A percentile compares a stretch with the other conserved stretches of the same genome.
These are phyloP conservation scores for Drosophila pseudotalamancana DNA, from an alignment of 2,888 invertebrate genomes.

Conservation along the genomic window DNA sequence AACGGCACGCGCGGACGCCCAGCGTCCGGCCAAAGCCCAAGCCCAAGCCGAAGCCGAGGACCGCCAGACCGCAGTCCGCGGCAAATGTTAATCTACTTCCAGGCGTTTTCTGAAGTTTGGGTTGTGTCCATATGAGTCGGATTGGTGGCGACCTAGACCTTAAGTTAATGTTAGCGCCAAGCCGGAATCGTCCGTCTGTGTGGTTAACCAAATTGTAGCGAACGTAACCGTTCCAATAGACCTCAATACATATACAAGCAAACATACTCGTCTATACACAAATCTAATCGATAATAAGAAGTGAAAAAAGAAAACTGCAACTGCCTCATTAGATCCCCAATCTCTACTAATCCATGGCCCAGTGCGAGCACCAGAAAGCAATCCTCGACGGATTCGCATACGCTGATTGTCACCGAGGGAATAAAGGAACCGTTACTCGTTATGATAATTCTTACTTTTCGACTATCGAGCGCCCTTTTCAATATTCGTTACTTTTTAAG, in stretches of 20 bases:
- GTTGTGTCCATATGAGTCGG: slow-evolving; percentile 3
- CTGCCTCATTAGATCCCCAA: slow-evolving; percentile 39
- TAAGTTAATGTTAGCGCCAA: slow-evolving; percentile 54
- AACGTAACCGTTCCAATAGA: slow-evolving; percentile 52
- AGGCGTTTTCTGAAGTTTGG: slow-evolving; percentile 36
- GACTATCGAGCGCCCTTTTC: not conserved
- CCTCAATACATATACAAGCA: slow-evolving; percentile 28
- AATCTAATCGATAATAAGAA: slow-evolving; percentile 18
- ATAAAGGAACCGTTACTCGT: not conserved
- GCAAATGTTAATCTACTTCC: slow-evolving; percentile 40
- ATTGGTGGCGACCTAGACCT: slow-evolving; percentile 13
- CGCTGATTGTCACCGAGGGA: not conserved
- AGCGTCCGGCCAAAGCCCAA: slow-evolving; percentile 50
- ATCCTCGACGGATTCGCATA: not conserved
- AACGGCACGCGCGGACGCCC: slow-evolving; percentile 71
- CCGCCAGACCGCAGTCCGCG: slow-evolving; percentile 16
- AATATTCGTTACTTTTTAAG: not conserved
- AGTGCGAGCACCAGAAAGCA: not conserved
- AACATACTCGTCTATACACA: slow-evolving; percentile 9
- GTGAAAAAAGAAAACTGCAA: slow-evolving; percentile 14
- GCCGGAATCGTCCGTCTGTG: slow-evolving; percentile 62
- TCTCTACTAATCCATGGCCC: slow-evolving; percentile 9
- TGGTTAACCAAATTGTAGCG: slow-evolving; percentile 22
- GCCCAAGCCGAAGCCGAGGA: slow-evolving; percentile 18
- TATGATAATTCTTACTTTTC: not conserved